phyloP scores from a whole-genome alignment of 2,797 vertebrate genomes.

The Melopsittacus undulatus region DNA sequence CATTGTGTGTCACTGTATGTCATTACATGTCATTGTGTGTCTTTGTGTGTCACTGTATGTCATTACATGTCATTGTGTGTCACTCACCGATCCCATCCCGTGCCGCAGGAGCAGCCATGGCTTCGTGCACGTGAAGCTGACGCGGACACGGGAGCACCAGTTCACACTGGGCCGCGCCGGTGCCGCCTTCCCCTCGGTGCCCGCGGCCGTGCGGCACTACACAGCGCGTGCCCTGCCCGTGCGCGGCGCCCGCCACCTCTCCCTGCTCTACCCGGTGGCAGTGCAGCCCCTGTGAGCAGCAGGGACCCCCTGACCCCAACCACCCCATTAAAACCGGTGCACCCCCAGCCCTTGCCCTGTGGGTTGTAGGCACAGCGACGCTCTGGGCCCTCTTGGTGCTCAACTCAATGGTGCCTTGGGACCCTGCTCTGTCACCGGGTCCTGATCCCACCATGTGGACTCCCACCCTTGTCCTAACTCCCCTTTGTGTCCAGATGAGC shows the following conservation, averaged over 20 bases:
- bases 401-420: not conserved
- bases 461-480: not conserved
- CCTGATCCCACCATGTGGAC: not conserved
- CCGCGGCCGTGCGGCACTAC: conserved; percentile 88
- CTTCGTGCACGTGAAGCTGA: conserved; percentile 94
- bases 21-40: accelerated
- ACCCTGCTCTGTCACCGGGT: not conserved
- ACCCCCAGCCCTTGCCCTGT: no score
- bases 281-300: conserved; percentile 81
- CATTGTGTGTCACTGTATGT: no score
- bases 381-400: not conserved
- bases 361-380: not conserved
- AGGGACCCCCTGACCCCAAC: not conserved
- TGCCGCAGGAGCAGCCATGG: conserved; percentile 89
- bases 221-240: conserved; percentile 88
- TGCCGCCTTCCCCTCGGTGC: conserved; percentile 86
- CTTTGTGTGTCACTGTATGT: no score
- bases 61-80: no score
- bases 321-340: not conserved
- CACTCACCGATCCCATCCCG: no score
- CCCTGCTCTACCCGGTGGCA: conserved; percentile 87
- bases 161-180: conserved; percentile 90
- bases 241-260: conserved; percentile 88
- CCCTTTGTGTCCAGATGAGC: not conserved
- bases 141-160: conserved; percentile 82